Evolutionary conservation across 1,140 invertebrate genomes (phyloP), one percentile per base, ranked within the genome.

Genomic region (Pseudomyrmex cubaensis): DNA sequence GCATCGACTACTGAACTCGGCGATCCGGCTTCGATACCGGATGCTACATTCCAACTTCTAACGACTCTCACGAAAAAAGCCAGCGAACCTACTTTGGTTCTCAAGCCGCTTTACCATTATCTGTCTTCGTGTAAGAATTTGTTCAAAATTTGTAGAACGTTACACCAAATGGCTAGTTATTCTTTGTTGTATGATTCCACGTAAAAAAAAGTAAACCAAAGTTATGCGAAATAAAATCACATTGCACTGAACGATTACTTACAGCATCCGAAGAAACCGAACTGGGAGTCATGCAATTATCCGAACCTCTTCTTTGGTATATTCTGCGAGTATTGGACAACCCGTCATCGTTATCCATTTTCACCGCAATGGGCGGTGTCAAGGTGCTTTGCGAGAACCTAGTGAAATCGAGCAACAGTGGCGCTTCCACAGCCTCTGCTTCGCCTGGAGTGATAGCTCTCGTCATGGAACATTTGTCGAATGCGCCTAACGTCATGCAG

Each of bases 1-100:
- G 91, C 90, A 66, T 83, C 91, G 46, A 88, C 91, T 7, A 87
- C 94, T 0, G 95, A 95, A 73, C 87, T 95, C 1, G 94, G 94
- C 2, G 96, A 97, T 82, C 95, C 96, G 1, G 93, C 96, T 17
- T 97, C 97, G 0, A 96, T 98, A 59, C 96, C 97, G 1, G 98
- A 98, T 91, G 97, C 97, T 9, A 96, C 98, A 2, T 98, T 98
- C 86, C 96, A 97, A 92, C 95, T 98, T 67, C 95, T 98, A 15
- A 95, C 96, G 1, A 96, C 96, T 0, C 93, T 98, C 12, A 96
- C 96, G 12, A 95, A 95, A 52, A 96, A 97, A 88, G 96, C 97
- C 2, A 96, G 97, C 13, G 95, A 96, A 90, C 96, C 97, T 10
- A 95, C 95, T 44, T 94, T 97, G 17, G 96, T 98, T 87, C 95